Conservation (phyloP, 2,888 invertebrate genomes). For the Iselma pallidipennis region DNA sequence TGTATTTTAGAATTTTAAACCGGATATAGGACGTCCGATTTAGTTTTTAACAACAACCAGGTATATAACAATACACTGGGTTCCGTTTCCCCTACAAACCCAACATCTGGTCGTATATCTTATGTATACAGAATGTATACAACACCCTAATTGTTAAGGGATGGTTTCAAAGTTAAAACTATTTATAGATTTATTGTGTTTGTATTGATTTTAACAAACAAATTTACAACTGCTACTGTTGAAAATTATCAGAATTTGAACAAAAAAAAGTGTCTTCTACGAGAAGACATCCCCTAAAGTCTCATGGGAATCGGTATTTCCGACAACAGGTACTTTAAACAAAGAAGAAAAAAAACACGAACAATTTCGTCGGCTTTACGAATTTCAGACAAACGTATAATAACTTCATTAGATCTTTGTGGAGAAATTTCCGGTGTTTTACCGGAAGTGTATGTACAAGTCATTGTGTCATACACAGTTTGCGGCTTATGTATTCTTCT, state of each 20-base stretch:
- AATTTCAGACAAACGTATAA: conserved; percentile 14
- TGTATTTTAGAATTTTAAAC: conserved; percentile 36
- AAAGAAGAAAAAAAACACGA: not conserved
- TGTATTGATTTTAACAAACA: not conserved
- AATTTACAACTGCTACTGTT: not conserved
- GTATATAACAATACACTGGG: conserved; percentile 39
- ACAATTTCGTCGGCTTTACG: conserved; percentile 8
- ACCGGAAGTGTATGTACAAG: conserved; percentile 28
- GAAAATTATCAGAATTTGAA: not conserved
- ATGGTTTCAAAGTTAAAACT: conserved; percentile 15
- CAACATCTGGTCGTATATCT: conserved; percentile 30
- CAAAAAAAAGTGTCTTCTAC: too few relatives aligned
- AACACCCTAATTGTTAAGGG: conserved; percentile 20
- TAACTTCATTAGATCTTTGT: conserved; percentile 24
- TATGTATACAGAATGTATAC: conserved; percentile 5
- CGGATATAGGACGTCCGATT: conserved; percentile 56
- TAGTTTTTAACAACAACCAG: conserved; percentile 37
- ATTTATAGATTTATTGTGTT: conserved; percentile 21
- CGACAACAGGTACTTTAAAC: not conserved
- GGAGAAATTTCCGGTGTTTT: conserved; percentile 22
- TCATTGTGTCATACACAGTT: conserved; percentile 26
- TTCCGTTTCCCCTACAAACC: conserved; percentile 39
- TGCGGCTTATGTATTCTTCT: conserved; percentile 17
- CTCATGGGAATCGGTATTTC: conserved; percentile 17
- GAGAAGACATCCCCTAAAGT: not conserved